Evolutionary conservation across 2,888 invertebrate species (phyloP).

Genomic region (Acleris cristana): DNA sequence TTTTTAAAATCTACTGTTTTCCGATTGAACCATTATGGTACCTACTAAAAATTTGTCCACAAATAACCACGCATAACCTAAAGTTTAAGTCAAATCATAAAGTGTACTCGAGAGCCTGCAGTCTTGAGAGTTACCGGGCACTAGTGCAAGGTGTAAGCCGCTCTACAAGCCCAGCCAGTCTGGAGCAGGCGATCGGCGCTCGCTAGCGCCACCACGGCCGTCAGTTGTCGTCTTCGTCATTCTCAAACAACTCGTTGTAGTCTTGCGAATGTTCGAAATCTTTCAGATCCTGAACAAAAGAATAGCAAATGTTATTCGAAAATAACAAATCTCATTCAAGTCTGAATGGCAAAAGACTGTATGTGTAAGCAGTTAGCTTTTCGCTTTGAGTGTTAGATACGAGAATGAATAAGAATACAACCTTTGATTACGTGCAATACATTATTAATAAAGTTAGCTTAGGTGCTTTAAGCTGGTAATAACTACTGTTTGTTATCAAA

Average conservation of each 20-base stretch:
- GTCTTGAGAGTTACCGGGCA: background rate
- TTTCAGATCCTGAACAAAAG: conserved; percentile 77
- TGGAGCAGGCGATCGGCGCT: conserved; percentile 8
- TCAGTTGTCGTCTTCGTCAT: conserved; percentile 81
- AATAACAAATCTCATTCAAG: background rate
- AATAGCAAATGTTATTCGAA: conserved; percentile 28
- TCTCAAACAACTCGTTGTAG: conserved; percentile 81
- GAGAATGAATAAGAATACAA: conserved; percentile 76
- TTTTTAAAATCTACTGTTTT: no score
- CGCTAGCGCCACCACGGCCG: conserved; percentile 39
- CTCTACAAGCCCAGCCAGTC: background rate
- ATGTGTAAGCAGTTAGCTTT: conserved; percentile 3
- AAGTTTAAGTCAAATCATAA: no score
- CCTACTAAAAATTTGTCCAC: no score
- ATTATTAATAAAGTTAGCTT: background rate
- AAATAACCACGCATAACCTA: no score
- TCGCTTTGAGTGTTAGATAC: conserved; percentile 42
- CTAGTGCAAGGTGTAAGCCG: background rate
- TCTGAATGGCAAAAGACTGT: background rate
- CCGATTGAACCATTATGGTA: no score
- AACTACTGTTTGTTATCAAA: no score
- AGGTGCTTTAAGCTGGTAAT: background rate
- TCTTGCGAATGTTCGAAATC: conserved; percentile 76
- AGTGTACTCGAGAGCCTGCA: background rate
- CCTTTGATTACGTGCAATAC: conserved; percentile 39